A percentile compares a stretch with the other conserved stretches of the same genome.
Evolutionary conservation across 1,140 invertebrate genomes (phyloP).

Genomic region (Chymomyza costata): DNA sequence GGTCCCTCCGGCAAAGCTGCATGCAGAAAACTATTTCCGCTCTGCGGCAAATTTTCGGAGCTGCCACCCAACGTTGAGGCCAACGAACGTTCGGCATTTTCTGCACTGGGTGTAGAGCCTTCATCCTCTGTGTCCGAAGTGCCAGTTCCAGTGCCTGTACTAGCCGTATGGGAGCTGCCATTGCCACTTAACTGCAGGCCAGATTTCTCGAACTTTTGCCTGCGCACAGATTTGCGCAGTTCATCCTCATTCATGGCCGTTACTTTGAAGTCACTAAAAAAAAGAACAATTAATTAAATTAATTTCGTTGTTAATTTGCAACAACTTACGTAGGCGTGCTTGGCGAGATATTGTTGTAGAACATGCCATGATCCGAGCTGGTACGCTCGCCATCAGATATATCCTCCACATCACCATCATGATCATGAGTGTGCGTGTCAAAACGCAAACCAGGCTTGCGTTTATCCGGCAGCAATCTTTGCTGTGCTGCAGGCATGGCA

Average conservation of each 20-base stretch:
- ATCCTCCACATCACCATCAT: slow-evolving; percentile 91
- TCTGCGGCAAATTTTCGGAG: slow-evolving; percentile 66
- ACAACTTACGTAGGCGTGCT: slow-evolving; percentile 69
- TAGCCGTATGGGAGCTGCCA: slow-evolving; percentile 74
- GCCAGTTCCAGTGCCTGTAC: slow-evolving; percentile 82
- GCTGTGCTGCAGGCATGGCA: slow-evolving; percentile 21
- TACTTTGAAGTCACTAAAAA: slow-evolving; percentile 86
- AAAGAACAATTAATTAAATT: slow-evolving; percentile 12
- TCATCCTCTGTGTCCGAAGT: slow-evolving; percentile 88
- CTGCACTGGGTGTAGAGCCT: slow-evolving; percentile 85
- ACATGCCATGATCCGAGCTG: slow-evolving; percentile 81
- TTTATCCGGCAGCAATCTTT: slow-evolving; percentile 54
- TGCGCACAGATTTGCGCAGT: slow-evolving; percentile 85
- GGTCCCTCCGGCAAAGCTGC: slow-evolving; percentile 71
- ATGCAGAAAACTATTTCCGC: slow-evolving; percentile 62
- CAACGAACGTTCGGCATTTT: slow-evolving; percentile 80
- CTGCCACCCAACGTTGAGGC: slow-evolving; percentile 74
- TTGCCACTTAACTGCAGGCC: slow-evolving; percentile 76
- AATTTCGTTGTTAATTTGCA: not conserved
- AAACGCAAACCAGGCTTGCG: slow-evolving; percentile 65
- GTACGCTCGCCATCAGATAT: slow-evolving; percentile 89
- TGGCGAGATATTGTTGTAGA: slow-evolving; percentile 68
- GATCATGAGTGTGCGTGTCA: slow-evolving; percentile 79
- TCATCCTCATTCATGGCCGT: slow-evolving; percentile 92
- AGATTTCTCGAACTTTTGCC: slow-evolving; percentile 79